Percentiles rank a stretch among this genome's conserved stretches.
Conservation (phyloP, 2,113 vertebrate species). For the Onychostoma macrolepis region DNA sequence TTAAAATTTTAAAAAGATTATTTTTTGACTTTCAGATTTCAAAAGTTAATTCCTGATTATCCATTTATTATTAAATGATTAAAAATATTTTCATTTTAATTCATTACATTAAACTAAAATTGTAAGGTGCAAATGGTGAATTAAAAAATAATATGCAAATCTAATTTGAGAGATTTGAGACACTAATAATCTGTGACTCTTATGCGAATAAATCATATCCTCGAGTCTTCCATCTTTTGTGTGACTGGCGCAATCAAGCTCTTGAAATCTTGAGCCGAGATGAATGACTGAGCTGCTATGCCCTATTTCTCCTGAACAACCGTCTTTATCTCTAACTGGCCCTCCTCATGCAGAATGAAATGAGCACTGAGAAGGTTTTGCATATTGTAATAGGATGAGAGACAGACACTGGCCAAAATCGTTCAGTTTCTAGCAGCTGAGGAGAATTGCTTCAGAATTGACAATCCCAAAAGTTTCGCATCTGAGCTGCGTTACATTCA, state of each 20-base stretch:
- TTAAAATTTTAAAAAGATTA: background rate
- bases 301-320: conserved; percentile 40
- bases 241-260: conserved; percentile 22
- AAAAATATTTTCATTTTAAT: background rate
- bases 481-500: background rate
- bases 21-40: background rate
- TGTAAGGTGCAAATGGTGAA: background rate
- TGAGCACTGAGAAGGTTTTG: conserved; percentile 20
- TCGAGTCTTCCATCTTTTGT: conserved; percentile 18
- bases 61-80: background rate
- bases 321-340: conserved; percentile 29
- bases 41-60: background rate
- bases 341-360: conserved; percentile 37
- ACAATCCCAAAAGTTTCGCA: conserved; percentile 35
- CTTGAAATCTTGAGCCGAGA: conserved; percentile 24
- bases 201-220: background rate
- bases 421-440: background rate
- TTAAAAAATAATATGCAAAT: background rate
- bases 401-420: conserved; percentile 41
- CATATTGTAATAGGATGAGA: conserved; percentile 47
- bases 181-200: background rate
- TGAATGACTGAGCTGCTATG: conserved; percentile 30
- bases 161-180: background rate
- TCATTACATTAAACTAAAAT: background rate
- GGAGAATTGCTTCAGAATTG: conserved; percentile 37